Base-by-base conservation (phyloP, 2,113 vertebrate genomes). In the Gila orcuttii region DNA sequence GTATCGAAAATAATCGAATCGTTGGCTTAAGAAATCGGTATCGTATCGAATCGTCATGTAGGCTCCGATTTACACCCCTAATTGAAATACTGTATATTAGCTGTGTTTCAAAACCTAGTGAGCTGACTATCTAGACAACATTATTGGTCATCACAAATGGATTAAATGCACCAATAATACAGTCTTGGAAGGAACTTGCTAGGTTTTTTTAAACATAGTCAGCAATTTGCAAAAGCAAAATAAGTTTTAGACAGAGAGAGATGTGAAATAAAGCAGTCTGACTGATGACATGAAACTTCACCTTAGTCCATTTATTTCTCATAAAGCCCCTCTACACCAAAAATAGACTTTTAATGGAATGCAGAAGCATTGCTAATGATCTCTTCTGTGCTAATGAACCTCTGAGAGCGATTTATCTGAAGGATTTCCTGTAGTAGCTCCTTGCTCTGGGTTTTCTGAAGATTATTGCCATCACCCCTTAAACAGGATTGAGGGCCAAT, bases 281-380 rank as follows among this genome's bases (percentile, higher is more conserved):
- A 85, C 87, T 80, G 66, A 86, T 85, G 64, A 66, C 55, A 82
- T 90, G 90, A 31, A 50, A 86, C 89, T 52, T 64, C 25, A 62
- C 68, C 28, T 83, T 79, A 83, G 86, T 91, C 90, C 89, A 92
- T 91, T 89, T 86, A 91, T 87, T 87, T 92, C 93, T 77, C 90
- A 90, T 79, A 64, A 86, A 92, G 60, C 84, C 73, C 39, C 85
- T 89, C 36, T 23, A 57, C 55, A 87, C 89, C 33, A 62, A 66
- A 62, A 91, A 91, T 87, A 90, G 88, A 82, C 83, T 89, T 91
- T 91, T 92, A 93, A 93, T 90, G 90, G 87, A 87, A 80, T 87
- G 78, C 84, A 89, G 90, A 91, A 57, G 7, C 79, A 84, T 45
- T n/a, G 15, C 36, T 84, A 86, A 79, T 19, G 21, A 31, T 62